Percentiles rank a stretch among this genome's conserved stretches.
These are phyloP conservation scores for Misgurnus anguillicaudatus DNA, from an alignment of 2,113 vertebrate genomes.

Conservation along the genomic window DNA sequence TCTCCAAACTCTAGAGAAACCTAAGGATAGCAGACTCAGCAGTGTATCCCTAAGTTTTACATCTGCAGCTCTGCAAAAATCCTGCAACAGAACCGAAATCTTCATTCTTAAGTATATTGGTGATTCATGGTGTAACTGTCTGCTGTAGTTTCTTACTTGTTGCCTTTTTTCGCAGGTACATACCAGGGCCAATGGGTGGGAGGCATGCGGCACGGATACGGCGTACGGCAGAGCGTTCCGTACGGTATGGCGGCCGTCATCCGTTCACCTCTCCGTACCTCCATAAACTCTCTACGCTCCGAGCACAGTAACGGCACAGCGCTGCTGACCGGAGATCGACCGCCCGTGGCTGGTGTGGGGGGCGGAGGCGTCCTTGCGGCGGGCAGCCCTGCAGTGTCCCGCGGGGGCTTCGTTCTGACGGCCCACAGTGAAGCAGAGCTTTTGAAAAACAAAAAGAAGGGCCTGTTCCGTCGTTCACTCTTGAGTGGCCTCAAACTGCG, in stretches of 20 bases:
- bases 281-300: conserved; percentile 98
- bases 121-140: conserved; percentile 1
- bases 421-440: conserved; percentile 91
- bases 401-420: conserved; percentile 94
- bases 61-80: conserved; percentile 22
- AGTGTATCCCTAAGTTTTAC: neutral
- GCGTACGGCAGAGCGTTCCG: conserved; percentile 95
- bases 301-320: conserved; percentile 96
- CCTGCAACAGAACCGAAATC: conserved; percentile 6
- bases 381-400: conserved; percentile 85
- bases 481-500: conserved; percentile 93
- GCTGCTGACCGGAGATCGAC: conserved; percentile 75
- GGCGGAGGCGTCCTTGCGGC: conserved; percentile 41
- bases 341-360: conserved; percentile 60
- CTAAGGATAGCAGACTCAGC: conserved; percentile 6
- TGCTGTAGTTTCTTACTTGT: neutral
- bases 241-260: conserved; percentile 98
- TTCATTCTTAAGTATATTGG: neutral
- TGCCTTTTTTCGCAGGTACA: conserved; percentile 65
- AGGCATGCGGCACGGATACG: conserved; percentile 97
- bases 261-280: conserved; percentile 94
- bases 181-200: conserved; percentile 99
- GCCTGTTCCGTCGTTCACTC: conserved; percentile 92
- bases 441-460: conserved; percentile 90
- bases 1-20: conserved; percentile 24